Evolutionary conservation across 2,113 vertebrate species (phyloP).

Genomic region (Scalopus aquaticus): DNA sequence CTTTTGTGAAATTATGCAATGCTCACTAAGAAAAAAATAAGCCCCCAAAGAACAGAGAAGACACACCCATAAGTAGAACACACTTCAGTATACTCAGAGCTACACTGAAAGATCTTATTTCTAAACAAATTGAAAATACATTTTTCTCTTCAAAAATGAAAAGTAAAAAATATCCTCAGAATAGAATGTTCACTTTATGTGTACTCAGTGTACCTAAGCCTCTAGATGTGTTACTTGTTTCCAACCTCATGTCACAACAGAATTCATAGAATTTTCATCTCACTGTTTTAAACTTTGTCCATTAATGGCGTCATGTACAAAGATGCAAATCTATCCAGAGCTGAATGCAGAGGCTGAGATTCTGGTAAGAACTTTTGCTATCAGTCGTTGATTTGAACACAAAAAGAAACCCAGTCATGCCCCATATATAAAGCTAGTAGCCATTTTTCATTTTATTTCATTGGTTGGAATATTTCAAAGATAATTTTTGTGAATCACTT

Average conservation of each 20-base stretch:
- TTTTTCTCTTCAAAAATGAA: not conserved
- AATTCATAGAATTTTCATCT: not conserved
- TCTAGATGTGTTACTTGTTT: not conserved
- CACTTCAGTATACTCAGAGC: not conserved
- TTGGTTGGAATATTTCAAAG: slow-evolving; percentile 58
- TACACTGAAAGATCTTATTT: not conserved
- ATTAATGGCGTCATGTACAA: not conserved
- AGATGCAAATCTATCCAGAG: not conserved
- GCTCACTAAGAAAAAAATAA: not conserved
- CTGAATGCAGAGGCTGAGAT: not conserved
- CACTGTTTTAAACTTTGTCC: not conserved
- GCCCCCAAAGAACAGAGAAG: not conserved
- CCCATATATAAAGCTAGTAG: slow-evolving; percentile 42
- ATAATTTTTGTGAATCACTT: slow-evolving; percentile 61
- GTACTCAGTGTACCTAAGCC: not conserved
- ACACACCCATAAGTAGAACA: not conserved
- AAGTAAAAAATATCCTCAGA: not conserved
- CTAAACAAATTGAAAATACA: not conserved
- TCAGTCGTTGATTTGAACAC: not conserved
- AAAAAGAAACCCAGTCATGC: not conserved
- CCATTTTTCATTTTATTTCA: slow-evolving; percentile 71
- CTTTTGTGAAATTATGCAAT: not conserved
- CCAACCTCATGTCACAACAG: not conserved
- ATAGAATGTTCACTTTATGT: not conserved
- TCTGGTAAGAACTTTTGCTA: not conserved